phyloP scores from a whole-genome alignment of 2,797 vertebrate species.

The Lates japonicus region DNA sequence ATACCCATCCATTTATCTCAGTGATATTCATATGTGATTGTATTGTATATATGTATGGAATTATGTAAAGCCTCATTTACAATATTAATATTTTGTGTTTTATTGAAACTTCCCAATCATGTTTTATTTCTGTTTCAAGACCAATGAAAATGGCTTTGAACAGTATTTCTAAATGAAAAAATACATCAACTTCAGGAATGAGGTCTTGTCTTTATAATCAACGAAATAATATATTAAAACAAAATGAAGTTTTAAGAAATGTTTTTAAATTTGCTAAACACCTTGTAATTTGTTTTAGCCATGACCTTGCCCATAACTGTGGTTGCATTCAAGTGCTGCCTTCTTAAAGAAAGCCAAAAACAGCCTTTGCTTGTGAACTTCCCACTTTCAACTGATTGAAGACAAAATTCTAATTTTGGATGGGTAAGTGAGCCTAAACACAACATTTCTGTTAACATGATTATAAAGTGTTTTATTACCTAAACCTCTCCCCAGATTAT shows the following conservation, averaged over 20 bases:
- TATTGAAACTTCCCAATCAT: background rate
- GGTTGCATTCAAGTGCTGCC: background rate
- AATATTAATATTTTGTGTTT: slow-evolving; percentile 37
- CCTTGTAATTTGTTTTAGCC: slow-evolving; percentile 7
- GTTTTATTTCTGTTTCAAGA: slow-evolving; percentile 47
- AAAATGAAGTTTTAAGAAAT: slow-evolving; percentile 12
- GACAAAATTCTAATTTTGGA: background rate
- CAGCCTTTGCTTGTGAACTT: background rate
- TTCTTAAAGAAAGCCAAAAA: background rate
- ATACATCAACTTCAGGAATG: background rate
- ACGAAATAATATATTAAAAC: background rate
- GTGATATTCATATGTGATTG: slow-evolving; percentile 41
- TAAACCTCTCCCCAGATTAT: background rate
- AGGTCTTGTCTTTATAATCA: background rate
- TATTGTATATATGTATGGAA: slow-evolving; percentile 41
- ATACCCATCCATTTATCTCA: slow-evolving; percentile 23
- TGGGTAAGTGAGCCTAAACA: slow-evolving; percentile 33
- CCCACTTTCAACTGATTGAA: background rate
- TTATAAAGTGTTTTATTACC: slow-evolving; percentile 4
- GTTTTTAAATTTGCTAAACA: background rate
- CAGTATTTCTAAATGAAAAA: slow-evolving; percentile 52
- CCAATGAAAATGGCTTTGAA: slow-evolving; percentile 52
- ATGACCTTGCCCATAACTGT: slow-evolving; percentile 26
- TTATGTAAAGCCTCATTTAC: slow-evolving; percentile 23
- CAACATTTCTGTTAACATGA: background rate